Conservation (phyloP, 2,113 vertebrate genomes). For the Indicator maculatus region DNA sequence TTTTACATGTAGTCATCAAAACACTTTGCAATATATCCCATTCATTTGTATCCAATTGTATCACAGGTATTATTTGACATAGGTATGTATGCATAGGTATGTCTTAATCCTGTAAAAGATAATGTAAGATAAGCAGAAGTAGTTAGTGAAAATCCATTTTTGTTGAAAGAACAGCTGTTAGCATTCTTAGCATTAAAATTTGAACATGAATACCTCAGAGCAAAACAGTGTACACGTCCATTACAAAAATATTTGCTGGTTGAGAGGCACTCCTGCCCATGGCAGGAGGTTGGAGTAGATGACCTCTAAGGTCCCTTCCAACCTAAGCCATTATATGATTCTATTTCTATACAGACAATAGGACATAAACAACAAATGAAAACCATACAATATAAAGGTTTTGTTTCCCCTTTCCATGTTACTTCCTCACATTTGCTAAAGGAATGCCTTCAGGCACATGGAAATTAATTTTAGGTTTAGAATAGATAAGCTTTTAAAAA, state of each 20-base stretch:
- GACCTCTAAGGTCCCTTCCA: no score
- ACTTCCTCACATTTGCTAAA: background rate
- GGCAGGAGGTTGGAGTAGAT: no score
- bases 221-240: background rate
- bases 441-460: background rate
- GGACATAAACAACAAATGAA: background rate
- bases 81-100: background rate
- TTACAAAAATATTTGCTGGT: background rate
- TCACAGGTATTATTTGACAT: background rate
- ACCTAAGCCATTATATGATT: no score
- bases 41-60: background rate
- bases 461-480: background rate
- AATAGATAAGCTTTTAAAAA: background rate
- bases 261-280: no score
- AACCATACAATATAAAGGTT: accelerated
- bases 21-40: background rate
- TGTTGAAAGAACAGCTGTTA: background rate
- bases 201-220: background rate
- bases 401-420: background rate
- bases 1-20: background rate
- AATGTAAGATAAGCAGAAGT: background rate
- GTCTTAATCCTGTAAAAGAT: background rate
- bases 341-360: background rate
- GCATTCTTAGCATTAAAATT: slow-evolving; percentile 1
- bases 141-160: background rate